Conservation (phyloP, 2,888 invertebrate genomes). For the Sabatieria punctata region DNA sequence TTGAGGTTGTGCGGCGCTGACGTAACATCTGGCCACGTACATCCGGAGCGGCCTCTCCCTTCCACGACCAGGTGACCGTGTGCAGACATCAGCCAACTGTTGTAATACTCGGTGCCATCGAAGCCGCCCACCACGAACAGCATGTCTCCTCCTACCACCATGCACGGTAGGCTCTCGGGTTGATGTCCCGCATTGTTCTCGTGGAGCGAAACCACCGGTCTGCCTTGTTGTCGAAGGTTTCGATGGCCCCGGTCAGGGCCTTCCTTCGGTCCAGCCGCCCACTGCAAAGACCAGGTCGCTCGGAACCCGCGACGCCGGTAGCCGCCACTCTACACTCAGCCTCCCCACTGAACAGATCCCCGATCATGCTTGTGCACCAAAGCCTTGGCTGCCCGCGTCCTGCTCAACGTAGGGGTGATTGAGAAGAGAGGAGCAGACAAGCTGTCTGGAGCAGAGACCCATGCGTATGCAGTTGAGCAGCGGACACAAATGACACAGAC, state of each 20-base stretch:
- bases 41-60: too few species aligned
- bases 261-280: slow-evolving; percentile 51
- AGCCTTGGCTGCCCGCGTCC: background rate
- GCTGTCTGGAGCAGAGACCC: background rate
- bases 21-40: slow-evolving; percentile 49
- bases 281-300: slow-evolving; percentile 38
- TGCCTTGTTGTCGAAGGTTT: slow-evolving; percentile 38
- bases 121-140: slow-evolving; percentile 38
- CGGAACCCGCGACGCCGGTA: slow-evolving; percentile 45
- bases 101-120: slow-evolving; percentile 36
- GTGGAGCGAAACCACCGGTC: slow-evolving; percentile 63
- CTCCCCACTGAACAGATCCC: background rate
- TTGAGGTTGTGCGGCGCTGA: slow-evolving; percentile 61
- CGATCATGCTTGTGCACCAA: background rate
- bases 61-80: too few species aligned
- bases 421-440: background rate
- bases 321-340: background rate
- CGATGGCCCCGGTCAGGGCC: slow-evolving; percentile 51
- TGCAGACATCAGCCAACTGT: too few species aligned
- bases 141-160: slow-evolving; percentile 33
- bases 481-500: background rate
- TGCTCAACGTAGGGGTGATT: background rate
- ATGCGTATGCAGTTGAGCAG: background rate
- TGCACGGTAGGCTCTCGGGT: slow-evolving; percentile 57
- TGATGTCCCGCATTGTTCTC: slow-evolving; percentile 48